Conservation (phyloP, 1,140 invertebrate genomes). For the Drosophila sucinea region DNA sequence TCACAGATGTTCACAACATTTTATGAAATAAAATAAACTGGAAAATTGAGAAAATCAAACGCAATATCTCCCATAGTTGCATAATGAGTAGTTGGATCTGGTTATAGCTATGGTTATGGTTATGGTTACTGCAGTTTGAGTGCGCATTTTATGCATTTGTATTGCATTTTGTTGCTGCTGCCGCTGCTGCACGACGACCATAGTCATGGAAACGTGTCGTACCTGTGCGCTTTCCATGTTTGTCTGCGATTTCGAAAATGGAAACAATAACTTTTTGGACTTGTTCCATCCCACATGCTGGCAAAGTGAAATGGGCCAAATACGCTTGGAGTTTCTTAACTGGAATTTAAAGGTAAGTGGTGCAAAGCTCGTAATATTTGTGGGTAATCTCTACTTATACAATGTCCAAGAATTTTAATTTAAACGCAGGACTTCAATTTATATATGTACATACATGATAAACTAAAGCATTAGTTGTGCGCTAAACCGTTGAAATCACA, state of each 20-base stretch:
- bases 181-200: conserved; percentile 40
- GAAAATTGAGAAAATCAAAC: conserved; percentile 30
- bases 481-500: no score
- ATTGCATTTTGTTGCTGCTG: conserved; percentile 34
- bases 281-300: conserved; percentile 74
- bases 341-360: conserved; percentile 75
- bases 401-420: no score
- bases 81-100: conserved; percentile 1
- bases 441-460: no score
- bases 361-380: no score
- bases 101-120: neutral
- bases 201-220: conserved; percentile 79
- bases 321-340: conserved; percentile 67
- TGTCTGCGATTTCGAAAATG: conserved; percentile 77
- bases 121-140: conserved; percentile 35
- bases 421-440: no score
- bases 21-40: conserved; percentile 13
- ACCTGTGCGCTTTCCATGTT: conserved; percentile 75
- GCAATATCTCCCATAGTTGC: conserved; percentile 3
- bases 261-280: conserved; percentile 71
- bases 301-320: conserved; percentile 70
- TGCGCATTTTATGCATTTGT: conserved; percentile 37
- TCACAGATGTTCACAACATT: conserved; percentile 36
- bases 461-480: no score
- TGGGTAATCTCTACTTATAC: no score